Evolutionary conservation across 2,888 invertebrate genomes (phyloP), one percentile per base, ranked within the genome.

Genomic region (Amphipoea lucens): DNA sequence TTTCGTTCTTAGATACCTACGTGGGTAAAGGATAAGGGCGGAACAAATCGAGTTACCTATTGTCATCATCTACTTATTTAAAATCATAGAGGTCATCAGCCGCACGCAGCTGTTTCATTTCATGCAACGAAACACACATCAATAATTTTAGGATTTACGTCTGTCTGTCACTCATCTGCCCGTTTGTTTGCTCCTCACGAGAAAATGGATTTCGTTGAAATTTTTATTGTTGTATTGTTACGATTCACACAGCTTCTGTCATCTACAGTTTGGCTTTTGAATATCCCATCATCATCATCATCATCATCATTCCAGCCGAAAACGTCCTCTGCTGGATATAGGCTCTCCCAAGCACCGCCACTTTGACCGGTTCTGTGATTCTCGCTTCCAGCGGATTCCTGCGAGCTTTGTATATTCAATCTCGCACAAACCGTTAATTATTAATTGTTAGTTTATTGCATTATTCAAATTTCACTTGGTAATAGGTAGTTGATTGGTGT

Each of bases 141-240:
- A 76, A 80, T 76, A 75, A 29, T 68, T 76, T 62, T 83, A 62
- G 23, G 5, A 82, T 62, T 67, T 67, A 76, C n/a, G 42, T 62
- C 51, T 17, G 29, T 62, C n/a, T 68, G 60, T 76, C 83, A 83
- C 14, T 76, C 60, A 83, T 76, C 76, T 68, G 77, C 68, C 62
- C 42, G 67, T 83, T 83, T 83, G 77, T 83, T 80, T 83, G 51
- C 45, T 67, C 36, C 60, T 17, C n/a, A 29, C 36, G 36, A 45
- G 40, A 54, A 83, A 76, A 62, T 62, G 51, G 20, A 51, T 62
- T 36, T 66, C 42, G 57, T 67, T 83, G 76, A 83, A 67, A 76
- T 51, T 60, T 75, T 66, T 51, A 57, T 20, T 60, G 57, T n/a
- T 74, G 40, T 66, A 60, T 74, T 42, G 23, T 36, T 45, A 54